Evolutionary conservation across 2,888 invertebrate species (phyloP).

Genomic region (Xylophagus ater): DNA sequence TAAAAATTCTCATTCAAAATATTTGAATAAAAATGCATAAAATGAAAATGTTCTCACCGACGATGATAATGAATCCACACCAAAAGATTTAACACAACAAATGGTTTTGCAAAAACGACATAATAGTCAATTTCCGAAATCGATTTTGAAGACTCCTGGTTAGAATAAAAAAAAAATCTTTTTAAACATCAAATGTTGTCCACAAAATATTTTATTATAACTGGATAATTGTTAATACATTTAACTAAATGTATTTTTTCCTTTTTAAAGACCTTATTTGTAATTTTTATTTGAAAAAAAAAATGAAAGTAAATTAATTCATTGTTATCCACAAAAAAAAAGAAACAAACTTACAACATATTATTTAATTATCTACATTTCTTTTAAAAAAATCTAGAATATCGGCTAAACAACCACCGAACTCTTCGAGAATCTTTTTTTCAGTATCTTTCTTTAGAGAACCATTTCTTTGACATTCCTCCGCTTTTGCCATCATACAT

Average conservation of each 20-base stretch:
- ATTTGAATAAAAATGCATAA: conserved; percentile 1
- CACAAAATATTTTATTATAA: too few species aligned
- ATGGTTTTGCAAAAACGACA: conserved; percentile 21
- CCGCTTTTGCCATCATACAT: conserved; percentile 85
- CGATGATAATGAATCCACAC: conserved; percentile 15
- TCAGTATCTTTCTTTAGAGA: conserved; percentile 52
- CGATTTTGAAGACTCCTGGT: too few species aligned
- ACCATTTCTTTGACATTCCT: conserved; percentile 65
- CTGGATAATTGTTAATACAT: too few species aligned
- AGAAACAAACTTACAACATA: not conserved
- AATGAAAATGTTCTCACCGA: conserved; percentile 9
- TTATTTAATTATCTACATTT: conserved; percentile 27
- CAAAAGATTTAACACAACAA: conserved; percentile 16
- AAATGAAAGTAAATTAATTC: not conserved
- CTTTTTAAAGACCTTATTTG: too few species aligned
- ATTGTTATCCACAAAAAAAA: too few species aligned
- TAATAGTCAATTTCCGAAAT: too few species aligned
- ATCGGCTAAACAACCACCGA: conserved; percentile 85
- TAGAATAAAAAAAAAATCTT: too few species aligned
- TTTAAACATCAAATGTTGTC: too few species aligned
- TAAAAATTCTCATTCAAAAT: conserved; percentile 26
- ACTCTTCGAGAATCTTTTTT: conserved; percentile 74
- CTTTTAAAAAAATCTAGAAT: conserved; percentile 63
- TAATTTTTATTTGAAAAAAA: too few species aligned
- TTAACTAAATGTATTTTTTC: too few species aligned